These are phyloP conservation scores for Irena cyanogastra DNA, from an alignment of 2,113 vertebrate species.

Conservation along the genomic window DNA sequence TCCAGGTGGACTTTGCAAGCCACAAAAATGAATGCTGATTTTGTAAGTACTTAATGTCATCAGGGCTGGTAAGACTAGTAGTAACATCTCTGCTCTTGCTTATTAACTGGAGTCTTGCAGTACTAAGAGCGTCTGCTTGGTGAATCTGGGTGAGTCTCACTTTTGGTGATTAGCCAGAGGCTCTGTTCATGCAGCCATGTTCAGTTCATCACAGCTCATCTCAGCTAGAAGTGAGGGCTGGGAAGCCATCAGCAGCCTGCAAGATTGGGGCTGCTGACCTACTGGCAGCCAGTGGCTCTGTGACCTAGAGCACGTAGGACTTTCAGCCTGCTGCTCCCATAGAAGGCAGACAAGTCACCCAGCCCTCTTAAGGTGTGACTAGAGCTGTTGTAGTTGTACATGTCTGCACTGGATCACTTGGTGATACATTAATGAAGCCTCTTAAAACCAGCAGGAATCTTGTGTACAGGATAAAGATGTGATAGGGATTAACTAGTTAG, in stretches of 20 bases:
- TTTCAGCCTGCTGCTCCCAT: not conserved
- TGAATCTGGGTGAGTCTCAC: not conserved
- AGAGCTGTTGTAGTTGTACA: not conserved
- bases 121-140: conserved; percentile 18
- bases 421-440: not conserved
- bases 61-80: conserved; percentile 24
- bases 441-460: not conserved
- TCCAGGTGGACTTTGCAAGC: conserved; percentile 97
- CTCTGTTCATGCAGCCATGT: not conserved
- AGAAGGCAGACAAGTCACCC: not conserved
- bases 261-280: not conserved
- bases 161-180: not conserved
- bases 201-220: not conserved
- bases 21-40: conserved; percentile 89
- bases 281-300: not conserved
- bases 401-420: not conserved
- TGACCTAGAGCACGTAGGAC: not conserved
- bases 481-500: not conserved
- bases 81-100: conserved; percentile 28
- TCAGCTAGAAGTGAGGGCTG: not conserved
- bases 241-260: not conserved
- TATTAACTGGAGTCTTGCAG: not conserved
- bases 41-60: conserved; percentile 80
- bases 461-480: not conserved
- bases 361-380: not conserved